Percentiles rank a stretch among this genome's conserved stretches.
Conservation (phyloP, 1,140 invertebrate genomes). For the Argopecten irradians region DNA sequence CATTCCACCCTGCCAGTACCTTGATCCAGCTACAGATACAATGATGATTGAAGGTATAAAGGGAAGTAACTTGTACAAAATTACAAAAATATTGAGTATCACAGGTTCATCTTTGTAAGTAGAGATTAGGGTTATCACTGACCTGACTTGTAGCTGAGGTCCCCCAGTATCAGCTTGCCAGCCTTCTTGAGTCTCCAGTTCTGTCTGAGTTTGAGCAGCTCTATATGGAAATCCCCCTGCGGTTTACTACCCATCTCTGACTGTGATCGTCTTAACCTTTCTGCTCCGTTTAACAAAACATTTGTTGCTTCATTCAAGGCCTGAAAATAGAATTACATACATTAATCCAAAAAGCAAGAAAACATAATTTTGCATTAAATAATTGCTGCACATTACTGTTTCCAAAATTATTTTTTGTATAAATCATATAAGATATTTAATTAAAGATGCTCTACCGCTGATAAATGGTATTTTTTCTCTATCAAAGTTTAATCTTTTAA, state of each 20-base stretch:
- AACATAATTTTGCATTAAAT: not conserved
- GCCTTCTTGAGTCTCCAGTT: slow-evolving; percentile 98
- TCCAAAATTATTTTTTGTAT: too few species aligned
- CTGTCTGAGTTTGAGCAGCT: slow-evolving; percentile 91
- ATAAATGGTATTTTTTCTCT: too few species aligned
- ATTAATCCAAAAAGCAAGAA: slow-evolving; percentile 3
- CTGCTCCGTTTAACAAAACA: slow-evolving; percentile 90
- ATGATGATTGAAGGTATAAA: not conserved
- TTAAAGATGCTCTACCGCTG: too few species aligned
- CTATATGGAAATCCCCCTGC: slow-evolving; percentile 91
- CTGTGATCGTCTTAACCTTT: slow-evolving; percentile 88
- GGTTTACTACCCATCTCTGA: slow-evolving; percentile 84
- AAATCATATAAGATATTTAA: too few species aligned
- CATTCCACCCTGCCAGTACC: slow-evolving; percentile 93
- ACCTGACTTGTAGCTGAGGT: slow-evolving; percentile 94
- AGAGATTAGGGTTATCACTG: slow-evolving; percentile 45
- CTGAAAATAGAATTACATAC: slow-evolving; percentile 68
- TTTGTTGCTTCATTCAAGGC: slow-evolving; percentile 88
- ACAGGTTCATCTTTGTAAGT: too few species aligned
- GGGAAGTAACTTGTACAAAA: not conserved
- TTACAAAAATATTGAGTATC: not conserved
- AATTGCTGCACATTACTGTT: not conserved
- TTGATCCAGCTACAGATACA: slow-evolving; percentile 83
- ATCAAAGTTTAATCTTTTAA: too few species aligned
- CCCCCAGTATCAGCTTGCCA: slow-evolving; percentile 95